Evolutionary conservation across 2,113 vertebrate species (phyloP), one percentile per base, ranked within the genome.

Genomic region (Chlamydotis undulata): DNA sequence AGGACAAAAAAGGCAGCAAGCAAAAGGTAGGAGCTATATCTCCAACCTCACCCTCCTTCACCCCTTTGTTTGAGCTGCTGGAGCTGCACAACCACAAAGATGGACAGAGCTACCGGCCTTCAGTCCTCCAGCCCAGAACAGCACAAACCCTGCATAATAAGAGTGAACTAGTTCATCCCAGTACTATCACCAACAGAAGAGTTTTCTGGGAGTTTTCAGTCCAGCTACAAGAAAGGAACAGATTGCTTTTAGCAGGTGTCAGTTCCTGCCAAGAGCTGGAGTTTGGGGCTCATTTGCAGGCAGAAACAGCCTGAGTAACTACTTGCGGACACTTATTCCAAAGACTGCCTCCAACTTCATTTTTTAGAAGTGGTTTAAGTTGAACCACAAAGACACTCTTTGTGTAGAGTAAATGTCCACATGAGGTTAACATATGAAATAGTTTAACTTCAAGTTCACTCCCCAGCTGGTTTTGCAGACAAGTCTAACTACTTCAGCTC

Each of bases 311-410:
- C 71, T 45, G 35, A 39, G 7, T 65, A 93, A 86, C 57, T 93
- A 19, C 37, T 86, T 81, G 35, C 35, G 35, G 74, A 87, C n/a
- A 33, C 76, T 87, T 85, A 79, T 16, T 91, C 87, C 52, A 94
- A 94, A 82, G 65, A 57, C 28, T 80, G 67, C 55, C 65, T 94
- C 60, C 77, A 91, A 71, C 12, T 94, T 87, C 11, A 53, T 59
- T 89, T 89, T 77, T 90, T 61, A 91, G 81, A 94, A 91, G 55
- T 93, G 53, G 71, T 84, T 87, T 82, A 73, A 93, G n/a, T 29
- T 89, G 59, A 79, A 89, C 89, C 77, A 96, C 74, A 91, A 84
- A 84, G 63, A 77, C 71, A 84, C 37, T 91, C 31, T 91, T 87
- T 52, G 39, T 69, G 25, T 68, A 65, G 47, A 93, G 73, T 10